Evolutionary conservation across 30 jellyfish, hydroid and myxozoan species (phyloP).

Genomic region (Phacellophora camtschatica): DNA sequence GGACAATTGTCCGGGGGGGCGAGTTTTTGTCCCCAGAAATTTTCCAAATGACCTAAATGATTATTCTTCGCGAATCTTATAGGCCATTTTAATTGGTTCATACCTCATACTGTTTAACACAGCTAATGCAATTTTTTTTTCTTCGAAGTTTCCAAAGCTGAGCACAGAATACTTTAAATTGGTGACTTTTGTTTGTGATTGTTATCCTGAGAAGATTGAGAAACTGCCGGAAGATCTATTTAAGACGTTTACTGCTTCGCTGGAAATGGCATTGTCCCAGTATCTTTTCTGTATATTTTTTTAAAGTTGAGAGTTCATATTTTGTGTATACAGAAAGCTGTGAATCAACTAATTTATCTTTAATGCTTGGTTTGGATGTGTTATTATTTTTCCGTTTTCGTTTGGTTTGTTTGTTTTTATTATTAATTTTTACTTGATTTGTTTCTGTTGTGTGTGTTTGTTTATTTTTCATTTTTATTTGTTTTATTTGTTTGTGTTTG

Average conservation of each 20-base stretch:
- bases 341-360: neutral
- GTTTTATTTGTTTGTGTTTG: too few species aligned
- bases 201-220: constrained; percentile 83
- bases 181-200: constrained; percentile 91
- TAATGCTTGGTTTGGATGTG: neutral
- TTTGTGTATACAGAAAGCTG: too few species aligned
- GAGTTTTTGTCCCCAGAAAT: too few species aligned
- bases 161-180: constrained; percentile 86
- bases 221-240: constrained; percentile 64
- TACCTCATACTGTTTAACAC: too few species aligned
- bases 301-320: neutral
- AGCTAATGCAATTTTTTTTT: too few species aligned
- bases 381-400: neutral
- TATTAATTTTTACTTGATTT: too few species aligned
- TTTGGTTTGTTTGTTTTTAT: neutral
- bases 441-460: too few species aligned
- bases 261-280: constrained; percentile 90
- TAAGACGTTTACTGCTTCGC: constrained; percentile 61
- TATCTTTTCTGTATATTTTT: constrained; percentile 65
- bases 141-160: constrained; percentile 84
- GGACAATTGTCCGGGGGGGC: too few species aligned
- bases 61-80: too few species aligned
- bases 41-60: too few species aligned
- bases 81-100: too few species aligned
- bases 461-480: too few species aligned